Percentiles rank a stretch among this genome's conserved stretches.
phyloP scores from a whole-genome alignment of 2,113 vertebrate species.

The Dipodomys spectabilis region DNA sequence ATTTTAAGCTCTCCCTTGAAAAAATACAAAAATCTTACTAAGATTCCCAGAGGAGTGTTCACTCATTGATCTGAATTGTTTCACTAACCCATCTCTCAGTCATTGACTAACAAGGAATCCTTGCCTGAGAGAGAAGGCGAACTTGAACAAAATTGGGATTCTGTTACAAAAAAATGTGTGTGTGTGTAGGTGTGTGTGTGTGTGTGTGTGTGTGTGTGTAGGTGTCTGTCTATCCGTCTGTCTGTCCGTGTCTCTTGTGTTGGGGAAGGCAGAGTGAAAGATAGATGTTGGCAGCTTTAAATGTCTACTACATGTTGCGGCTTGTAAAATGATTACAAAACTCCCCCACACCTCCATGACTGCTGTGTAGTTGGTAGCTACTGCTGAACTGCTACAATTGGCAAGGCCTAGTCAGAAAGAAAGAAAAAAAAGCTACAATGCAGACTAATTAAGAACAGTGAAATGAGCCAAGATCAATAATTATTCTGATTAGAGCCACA shows the following conservation, averaged over 20 bases:
- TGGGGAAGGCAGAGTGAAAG: background rate
- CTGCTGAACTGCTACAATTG: slow-evolving; percentile 21
- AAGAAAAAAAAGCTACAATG: slow-evolving; percentile 63
- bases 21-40: background rate
- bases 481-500: slow-evolving; percentile 74
- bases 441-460: slow-evolving; percentile 64
- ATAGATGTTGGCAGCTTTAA: background rate
- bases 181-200: too few species aligned
- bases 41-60: background rate
- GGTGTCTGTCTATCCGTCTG: background rate
- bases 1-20: slow-evolving; percentile 6
- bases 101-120: slow-evolving; percentile 10
- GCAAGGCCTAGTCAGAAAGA: slow-evolving; percentile 33
- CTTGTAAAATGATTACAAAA: slow-evolving; percentile 29
- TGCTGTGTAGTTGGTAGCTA: slow-evolving; percentile 10
- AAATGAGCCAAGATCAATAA: slow-evolving; percentile 66
- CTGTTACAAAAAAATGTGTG: slow-evolving; percentile 31
- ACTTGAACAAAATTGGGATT: slow-evolving; percentile 43
- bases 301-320: background rate
- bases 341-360: background rate
- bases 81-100: background rate
- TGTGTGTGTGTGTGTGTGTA: background rate
- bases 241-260: too few species aligned
- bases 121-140: background rate
- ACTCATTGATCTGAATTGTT: background rate